Base-by-base conservation (phyloP, 1,140 invertebrate species). In the Drosophila lini region DNA sequence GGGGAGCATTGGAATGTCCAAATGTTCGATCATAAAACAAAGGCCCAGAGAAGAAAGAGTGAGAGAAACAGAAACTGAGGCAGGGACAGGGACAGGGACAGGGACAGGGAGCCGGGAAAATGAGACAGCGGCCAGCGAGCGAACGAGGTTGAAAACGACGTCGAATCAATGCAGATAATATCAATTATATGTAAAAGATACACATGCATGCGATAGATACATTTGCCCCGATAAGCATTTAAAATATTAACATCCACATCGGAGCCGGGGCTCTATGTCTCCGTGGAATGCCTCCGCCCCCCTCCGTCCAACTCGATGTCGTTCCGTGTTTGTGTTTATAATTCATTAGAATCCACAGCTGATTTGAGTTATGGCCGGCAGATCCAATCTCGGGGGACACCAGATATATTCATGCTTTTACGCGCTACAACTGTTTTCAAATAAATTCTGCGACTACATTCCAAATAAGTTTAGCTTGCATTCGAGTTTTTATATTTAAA, bases 101-200 rank as follows among this genome's bases (percentile, higher is more conserved):
- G 19, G 48, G 28, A 38, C 50, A 10, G 13, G 38, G 40, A 52
- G 25, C 80, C 56, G 62, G 73, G 55, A 64, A 55, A 47, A 32
- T 52, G 57, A 63, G 57, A 36, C 42, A 48, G 52, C 61, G 50
- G 32, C 32, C 1, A 19, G 32, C 32, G 50, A 47, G 15, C 9
- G 59, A 57, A 77, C 45, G 79, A 59, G 36, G 47, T 42, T 53
- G 50, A 69, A 67, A 84, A 79, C 75, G 62, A 82, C 52, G 57
- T 86, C 76, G 62, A 88, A 88, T 88, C 83, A 86, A 86, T 86
- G 83, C 80, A 86, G 83, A 86, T 86, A 86, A 88, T 86, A 86
- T 86, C 83, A 86, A 86, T 86, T 86, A 86, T 86, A 89, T 86
- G 83, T 86, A 86, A 88, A 80, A 88, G 83, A 86, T 88, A 86